These are phyloP conservation scores for Cryptocheilus praepositus DNA, from an alignment of 2,888 invertebrate species.

Conservation along the genomic window DNA sequence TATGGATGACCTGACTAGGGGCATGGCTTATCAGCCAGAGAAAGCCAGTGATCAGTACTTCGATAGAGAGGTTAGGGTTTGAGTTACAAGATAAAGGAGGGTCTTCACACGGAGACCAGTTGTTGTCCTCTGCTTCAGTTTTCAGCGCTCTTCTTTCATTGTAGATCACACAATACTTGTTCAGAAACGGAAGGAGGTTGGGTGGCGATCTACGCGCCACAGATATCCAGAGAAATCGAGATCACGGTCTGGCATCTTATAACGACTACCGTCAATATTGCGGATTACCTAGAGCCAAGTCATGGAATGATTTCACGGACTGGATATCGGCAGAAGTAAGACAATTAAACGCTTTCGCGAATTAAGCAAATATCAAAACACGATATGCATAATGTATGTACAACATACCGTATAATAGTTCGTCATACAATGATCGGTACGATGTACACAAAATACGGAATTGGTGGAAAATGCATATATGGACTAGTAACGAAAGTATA, in stretches of 20 bases:
- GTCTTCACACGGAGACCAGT: background rate
- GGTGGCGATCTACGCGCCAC: constrained; percentile 88
- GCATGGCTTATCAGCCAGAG: constrained; percentile 86
- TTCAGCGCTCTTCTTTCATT: constrained; percentile 4
- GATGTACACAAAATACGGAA: too few species aligned
- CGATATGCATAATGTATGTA: too few species aligned
- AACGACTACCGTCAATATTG: constrained; percentile 86
- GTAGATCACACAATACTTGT: constrained; percentile 81
- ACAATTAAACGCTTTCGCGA: background rate
- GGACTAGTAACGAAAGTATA: too few species aligned
- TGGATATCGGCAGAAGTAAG: constrained; percentile 52
- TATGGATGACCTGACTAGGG: constrained; percentile 85
- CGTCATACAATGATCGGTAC: too few species aligned
- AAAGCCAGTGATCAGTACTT: constrained; percentile 86
- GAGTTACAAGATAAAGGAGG: background rate
- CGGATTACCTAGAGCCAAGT: constrained; percentile 81
- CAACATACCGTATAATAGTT: too few species aligned
- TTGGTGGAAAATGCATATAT: too few species aligned
- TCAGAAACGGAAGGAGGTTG: constrained; percentile 83
- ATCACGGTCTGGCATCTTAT: constrained; percentile 90
- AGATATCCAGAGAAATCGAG: constrained; percentile 90
- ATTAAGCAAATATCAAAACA: too few species aligned
- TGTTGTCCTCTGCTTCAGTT: background rate
- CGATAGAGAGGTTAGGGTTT: constrained; percentile 81
- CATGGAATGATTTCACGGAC: constrained; percentile 81